A percentile compares a stretch with the other conserved stretches of the same genome.
Evolutionary conservation across 2,888 invertebrate species (phyloP).

Genomic region (Mactromeris polynyma): DNA sequence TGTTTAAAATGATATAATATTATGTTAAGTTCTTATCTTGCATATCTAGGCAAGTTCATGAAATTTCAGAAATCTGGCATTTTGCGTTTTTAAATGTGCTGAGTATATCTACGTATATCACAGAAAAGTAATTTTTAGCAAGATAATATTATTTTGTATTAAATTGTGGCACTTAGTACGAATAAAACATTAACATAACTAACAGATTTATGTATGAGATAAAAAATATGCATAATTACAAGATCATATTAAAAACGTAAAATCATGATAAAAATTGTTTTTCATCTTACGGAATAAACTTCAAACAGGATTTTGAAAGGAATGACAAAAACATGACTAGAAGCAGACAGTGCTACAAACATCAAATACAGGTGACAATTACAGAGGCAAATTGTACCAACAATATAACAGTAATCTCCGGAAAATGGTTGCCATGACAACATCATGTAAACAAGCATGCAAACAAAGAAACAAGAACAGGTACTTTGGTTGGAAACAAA

Average conservation of each 20-base stretch:
- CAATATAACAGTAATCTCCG: background rate
- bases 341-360: background rate
- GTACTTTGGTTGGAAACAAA: background rate
- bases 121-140: too few species aligned
- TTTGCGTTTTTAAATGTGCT: too few species aligned
- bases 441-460: background rate
- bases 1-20: too few species aligned
- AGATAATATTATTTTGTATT: too few species aligned
- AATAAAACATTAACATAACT: too few species aligned
- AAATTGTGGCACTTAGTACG: too few species aligned
- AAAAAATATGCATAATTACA: background rate
- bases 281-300: slow-evolving; percentile 4
- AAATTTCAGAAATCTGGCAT: too few species aligned
- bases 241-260: background rate
- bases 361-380: background rate
- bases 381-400: background rate
- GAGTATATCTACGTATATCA: too few species aligned
- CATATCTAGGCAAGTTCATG: too few species aligned
- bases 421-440: slow-evolving; percentile 2
- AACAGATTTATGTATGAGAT: background rate
- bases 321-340: background rate
- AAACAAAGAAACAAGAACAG: background rate
- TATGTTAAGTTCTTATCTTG: too few species aligned
- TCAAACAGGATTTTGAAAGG: background rate
- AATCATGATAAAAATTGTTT: background rate